A percentile compares a stretch with the other conserved stretches of the same genome.
Evolutionary conservation across 2,113 vertebrate genomes (phyloP).

Genomic region (Antechinus stuartii): DNA sequence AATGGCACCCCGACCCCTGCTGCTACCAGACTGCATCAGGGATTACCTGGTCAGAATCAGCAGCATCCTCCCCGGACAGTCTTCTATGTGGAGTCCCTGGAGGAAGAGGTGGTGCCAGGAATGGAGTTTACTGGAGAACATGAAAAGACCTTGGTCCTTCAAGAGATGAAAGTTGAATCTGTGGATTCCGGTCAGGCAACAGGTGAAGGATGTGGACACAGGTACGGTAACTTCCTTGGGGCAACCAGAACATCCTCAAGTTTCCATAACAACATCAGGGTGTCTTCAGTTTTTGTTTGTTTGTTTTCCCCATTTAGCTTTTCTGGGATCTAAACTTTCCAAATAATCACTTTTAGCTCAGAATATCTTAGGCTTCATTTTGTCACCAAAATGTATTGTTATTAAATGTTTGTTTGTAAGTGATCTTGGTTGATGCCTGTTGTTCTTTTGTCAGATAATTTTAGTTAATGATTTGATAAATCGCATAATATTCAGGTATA

Average conservation of each 20-base stretch:
- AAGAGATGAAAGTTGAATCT: constrained; percentile 80
- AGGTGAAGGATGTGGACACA: constrained; percentile 84
- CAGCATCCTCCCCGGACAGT: constrained; percentile 79
- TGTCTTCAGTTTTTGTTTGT: background rate
- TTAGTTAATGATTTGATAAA: background rate
- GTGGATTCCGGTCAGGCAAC: constrained; percentile 80
- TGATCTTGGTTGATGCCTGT: constrained; percentile 18
- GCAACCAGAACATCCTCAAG: background rate
- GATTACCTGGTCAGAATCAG: constrained; percentile 70
- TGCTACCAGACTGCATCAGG: constrained; percentile 75
- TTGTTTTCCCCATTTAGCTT: rapidly evolving
- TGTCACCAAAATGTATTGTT: constrained; percentile 25
- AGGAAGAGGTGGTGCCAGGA: constrained; percentile 79
- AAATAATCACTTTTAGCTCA: background rate
- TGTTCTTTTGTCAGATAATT: background rate
- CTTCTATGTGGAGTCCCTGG: constrained; percentile 87
- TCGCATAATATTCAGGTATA: background rate
- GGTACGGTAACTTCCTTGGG: constrained; percentile 76
- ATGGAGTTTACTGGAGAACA: constrained; percentile 82
- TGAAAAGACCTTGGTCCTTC: constrained; percentile 77
- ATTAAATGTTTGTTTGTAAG: constrained; percentile 65
- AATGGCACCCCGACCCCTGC: constrained; percentile 82
- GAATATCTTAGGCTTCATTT: background rate
- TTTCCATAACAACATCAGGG: background rate
- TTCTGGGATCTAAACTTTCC: background rate